A percentile compares a stretch with the other conserved stretches of the same genome.
These are phyloP conservation scores for Drosophila guanche DNA, from an alignment of 1,140 invertebrate species.

Conservation along the genomic window DNA sequence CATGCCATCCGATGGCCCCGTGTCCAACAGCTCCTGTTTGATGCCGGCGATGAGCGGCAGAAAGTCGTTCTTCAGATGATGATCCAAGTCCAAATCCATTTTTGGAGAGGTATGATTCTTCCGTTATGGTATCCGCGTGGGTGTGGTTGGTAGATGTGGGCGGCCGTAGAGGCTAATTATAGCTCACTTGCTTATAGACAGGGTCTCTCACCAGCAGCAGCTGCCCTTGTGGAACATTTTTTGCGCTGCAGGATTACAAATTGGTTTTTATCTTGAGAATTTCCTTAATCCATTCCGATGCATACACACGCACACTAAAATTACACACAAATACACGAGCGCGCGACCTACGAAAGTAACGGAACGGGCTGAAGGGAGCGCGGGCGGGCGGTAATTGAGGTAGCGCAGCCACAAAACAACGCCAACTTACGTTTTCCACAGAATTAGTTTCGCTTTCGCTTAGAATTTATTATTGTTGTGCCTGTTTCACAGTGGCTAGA, in stretches of 20 bases:
- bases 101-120: conserved; percentile 14
- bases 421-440: conserved; percentile 41
- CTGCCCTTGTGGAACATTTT: conserved; percentile 26
- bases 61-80: conserved; percentile 79
- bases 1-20: conserved; percentile 59
- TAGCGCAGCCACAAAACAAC: conserved; percentile 51
- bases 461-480: conserved; percentile 31
- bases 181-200: conserved; percentile 9
- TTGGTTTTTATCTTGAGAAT: conserved; percentile 27
- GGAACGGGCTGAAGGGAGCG: too few relatives aligned
- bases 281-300: conserved; percentile 37
- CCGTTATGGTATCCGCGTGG: conserved; percentile 15
- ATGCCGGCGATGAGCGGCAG: conserved; percentile 75
- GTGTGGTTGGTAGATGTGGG: conserved; percentile 24
- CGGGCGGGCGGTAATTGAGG: too few relatives aligned
- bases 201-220: conserved; percentile 26
- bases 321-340: conserved; percentile 22
- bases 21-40: conserved; percentile 81
- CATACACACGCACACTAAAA: conserved; percentile 22
- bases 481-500: conserved; percentile 7
- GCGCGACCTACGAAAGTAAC: too few relatives aligned
- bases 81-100: conserved; percentile 82
- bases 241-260: conserved; percentile 17
- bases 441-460: conserved; percentile 49
- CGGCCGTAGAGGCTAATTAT: conserved; percentile 27